These are phyloP conservation scores for Maniola hyperantus DNA, from an alignment of 2,888 invertebrate species.

Conservation along the genomic window DNA sequence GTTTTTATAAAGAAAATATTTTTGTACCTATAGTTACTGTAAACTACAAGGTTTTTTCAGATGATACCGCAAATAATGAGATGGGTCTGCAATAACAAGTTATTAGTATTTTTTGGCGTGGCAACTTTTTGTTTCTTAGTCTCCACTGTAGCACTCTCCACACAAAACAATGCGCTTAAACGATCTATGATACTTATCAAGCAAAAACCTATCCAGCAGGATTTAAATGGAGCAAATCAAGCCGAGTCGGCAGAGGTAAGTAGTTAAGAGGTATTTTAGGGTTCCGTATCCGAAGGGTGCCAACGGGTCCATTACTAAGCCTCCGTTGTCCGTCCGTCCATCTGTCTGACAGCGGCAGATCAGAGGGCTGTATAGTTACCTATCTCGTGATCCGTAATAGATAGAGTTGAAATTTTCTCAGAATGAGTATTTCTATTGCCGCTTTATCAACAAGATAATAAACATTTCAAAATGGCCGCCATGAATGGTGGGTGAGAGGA, in stretches of 20 bases:
- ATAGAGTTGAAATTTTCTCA: no score
- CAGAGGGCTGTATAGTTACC: no score
- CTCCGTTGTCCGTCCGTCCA: no score
- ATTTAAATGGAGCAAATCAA: neutral
- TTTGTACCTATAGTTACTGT: neutral
- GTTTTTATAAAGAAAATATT: no score
- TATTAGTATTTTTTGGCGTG: constrained; percentile 58
- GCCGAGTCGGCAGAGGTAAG: constrained; percentile 10
- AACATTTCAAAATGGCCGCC: no score
- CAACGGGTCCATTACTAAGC: no score
- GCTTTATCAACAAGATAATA: no score
- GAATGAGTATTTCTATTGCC: no score
- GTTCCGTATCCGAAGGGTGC: no score
- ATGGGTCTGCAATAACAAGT: constrained; percentile 56
- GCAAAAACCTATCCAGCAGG: neutral
- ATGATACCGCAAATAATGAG: constrained; percentile 39
- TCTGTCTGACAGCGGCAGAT: no score
- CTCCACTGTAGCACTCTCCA: constrained; percentile 13
- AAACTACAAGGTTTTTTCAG: constrained; percentile 41
- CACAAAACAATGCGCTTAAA: constrained; percentile 15
- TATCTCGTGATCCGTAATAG: no score
- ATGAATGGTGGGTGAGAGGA: no score
- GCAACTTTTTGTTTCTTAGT: constrained; percentile 64
- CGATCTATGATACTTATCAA: neutral
- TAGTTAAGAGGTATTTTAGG: neutral